Base-by-base conservation (phyloP, 2,888 invertebrate species). In the Vesta saturnalis region DNA sequence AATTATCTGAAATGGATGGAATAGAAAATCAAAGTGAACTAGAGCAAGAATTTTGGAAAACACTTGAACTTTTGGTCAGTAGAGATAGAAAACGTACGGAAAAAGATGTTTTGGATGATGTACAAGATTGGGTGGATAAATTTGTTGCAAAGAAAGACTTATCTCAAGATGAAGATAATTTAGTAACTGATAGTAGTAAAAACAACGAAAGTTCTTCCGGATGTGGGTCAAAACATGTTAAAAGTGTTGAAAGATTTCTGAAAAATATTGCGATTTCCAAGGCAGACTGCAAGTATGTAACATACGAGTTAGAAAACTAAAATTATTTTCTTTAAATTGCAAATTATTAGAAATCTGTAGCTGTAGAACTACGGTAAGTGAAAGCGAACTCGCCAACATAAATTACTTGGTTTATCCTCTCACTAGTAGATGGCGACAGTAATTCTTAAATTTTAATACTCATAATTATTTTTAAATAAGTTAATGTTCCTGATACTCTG, bases 1-100 rank as follows among this genome's bases (percentile, higher is more conserved):
- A 43, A 43, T 12, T 43, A 14, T 43, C 14, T 1, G 21, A 52
- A 55, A 60, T 66, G 60, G 49, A 66, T 43, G 19, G 3, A 14
- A n/a, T 14, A 0, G 59, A 54, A 15, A 64, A 65, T 10, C 30
- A 63, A 23, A 22, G 21, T 3, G 46, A 46, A 14, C 8, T 70
- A 23, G 63, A 70, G 5, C 73, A 85, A 67, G 85, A 86, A 57
- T 89, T 90, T 79, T 89, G 90, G 89, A 87, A 87, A 57, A 89
- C 89, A n/a, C 87, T 90, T 69, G 88, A 89, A 69, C 83, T 89
- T 39, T 84, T 90, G 15, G 87, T 88, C 14, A 87, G 85, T 30
- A 84, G 85, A 6, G 88, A 87, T 52, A 82, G 86, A 65, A 83
- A 86, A 62, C 81, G 85, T 43, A 86, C 86, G 1, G 83, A 85